phyloP scores from a whole-genome alignment of 2,888 invertebrate genomes.

The Cerastis rubricosa region DNA sequence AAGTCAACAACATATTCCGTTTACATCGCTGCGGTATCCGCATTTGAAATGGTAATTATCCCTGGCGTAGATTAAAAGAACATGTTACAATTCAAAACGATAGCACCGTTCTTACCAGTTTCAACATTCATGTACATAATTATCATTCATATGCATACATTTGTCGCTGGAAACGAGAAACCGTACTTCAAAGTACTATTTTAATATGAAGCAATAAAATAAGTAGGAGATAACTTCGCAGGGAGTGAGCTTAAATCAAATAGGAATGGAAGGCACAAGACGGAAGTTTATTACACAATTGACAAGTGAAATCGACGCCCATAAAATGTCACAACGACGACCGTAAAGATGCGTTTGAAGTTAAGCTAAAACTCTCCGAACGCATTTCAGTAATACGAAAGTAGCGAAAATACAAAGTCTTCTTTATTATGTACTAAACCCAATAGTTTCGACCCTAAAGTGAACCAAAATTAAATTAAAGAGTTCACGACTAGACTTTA shows the following conservation, averaged over 20 bases:
- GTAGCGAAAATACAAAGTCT: conserved; percentile 56
- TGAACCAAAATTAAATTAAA: conserved; percentile 27
- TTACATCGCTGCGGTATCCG: conserved; percentile 28
- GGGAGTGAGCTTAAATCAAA: conserved; percentile 76
- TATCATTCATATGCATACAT: conserved; percentile 63
- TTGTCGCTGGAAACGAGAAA: conserved; percentile 55
- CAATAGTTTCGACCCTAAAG: conserved; percentile 43
- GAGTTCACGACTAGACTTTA: conserved; percentile 14
- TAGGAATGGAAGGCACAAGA: conserved; percentile 71
- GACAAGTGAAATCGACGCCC: conserved; percentile 78
- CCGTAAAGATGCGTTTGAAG: conserved; percentile 59
- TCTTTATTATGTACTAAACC: conserved; percentile 45
- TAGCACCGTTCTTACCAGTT: conserved; percentile 37
- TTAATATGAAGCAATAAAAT: conserved; percentile 75
- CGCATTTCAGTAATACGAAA: conserved; percentile 39
- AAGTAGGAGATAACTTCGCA: conserved; percentile 74
- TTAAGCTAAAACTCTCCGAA: conserved; percentile 48
- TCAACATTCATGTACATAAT: conserved; percentile 53
- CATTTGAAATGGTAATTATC: conserved; percentile 58
- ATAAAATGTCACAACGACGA: conserved; percentile 73
- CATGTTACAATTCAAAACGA: conserved; percentile 51
- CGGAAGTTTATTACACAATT: conserved; percentile 79
- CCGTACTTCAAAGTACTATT: conserved; percentile 58
- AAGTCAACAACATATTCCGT: conserved; percentile 57
- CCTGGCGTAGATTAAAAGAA: conserved; percentile 51